These are phyloP conservation scores for Calliopum simillimum DNA, from an alignment of 2,888 invertebrate species.

Conservation along the genomic window DNA sequence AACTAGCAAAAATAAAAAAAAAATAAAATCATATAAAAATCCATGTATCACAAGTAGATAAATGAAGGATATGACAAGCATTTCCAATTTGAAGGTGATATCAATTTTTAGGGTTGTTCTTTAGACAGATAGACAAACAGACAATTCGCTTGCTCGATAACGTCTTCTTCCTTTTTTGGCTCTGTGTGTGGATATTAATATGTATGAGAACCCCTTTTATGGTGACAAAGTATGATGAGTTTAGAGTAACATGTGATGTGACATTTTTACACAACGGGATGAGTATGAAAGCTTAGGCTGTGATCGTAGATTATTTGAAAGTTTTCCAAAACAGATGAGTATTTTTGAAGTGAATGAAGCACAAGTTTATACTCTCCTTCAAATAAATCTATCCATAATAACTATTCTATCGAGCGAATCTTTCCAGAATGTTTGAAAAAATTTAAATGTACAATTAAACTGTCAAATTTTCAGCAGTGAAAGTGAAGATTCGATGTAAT, in stretches of 20 bases:
- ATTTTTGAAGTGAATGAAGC: no score
- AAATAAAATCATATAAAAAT: constrained; percentile 34
- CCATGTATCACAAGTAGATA: constrained; percentile 51
- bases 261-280: no score
- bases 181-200: constrained; percentile 28
- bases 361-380: no score
- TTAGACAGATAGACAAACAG: background rate
- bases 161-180: constrained; percentile 44
- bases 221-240: constrained; percentile 29
- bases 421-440: no score
- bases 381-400: no score
- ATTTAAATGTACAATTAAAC: no score
- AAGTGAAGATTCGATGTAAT: no score
- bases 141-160: background rate
- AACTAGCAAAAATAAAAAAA: constrained; percentile 4
- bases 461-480: no score
- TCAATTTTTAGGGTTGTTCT: constrained; percentile 40
- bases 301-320: no score
- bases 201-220: constrained; percentile 27
- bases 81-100: constrained; percentile 63
- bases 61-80: constrained; percentile 67
- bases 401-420: no score
- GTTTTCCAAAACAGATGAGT: no score
- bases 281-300: no score
- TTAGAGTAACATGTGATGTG: background rate